Evolutionary conservation across 2,797 vertebrate species (phyloP), one percentile per base, ranked within the genome.

Genomic region (Enteromius radiatus): DNA sequence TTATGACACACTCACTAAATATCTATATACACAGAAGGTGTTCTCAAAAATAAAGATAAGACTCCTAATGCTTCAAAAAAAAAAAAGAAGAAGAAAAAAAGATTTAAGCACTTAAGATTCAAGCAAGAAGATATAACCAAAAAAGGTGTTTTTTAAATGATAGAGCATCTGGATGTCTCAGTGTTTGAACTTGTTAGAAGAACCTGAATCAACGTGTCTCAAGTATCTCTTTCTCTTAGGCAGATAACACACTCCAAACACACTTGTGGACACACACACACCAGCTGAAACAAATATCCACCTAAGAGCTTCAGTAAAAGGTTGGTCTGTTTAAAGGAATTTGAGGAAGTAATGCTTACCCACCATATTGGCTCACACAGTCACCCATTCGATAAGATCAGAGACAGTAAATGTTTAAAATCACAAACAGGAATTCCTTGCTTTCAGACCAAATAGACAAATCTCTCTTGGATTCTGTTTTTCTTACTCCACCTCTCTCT

Each of bases 311-410:
- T 76, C 63, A 23, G 63, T 76, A 23, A 54, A 64, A 45, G 41
- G 70, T 8, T 67, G 61, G 4, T 75, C 45, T 23, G 71, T 68
- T 82, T 23, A 59, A 76, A 68, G 6, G 31, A 56, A 67, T 65
- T 54, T 76, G 4, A 67, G 47, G 80, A 75, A 54, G 36, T 67
- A 88, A 90, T 89, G 94, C 96, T 98, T 95, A 99, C 97, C 97
- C 92, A 88, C 95, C 96, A 89, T 96, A 95, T 81, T 95, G 93
- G 92, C 97, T 98, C 92, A 97, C 94, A 93, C 97, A 98, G 94
- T 92, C 98, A 89, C 97, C 97, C 97, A 99, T 96, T 89, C 95
- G 91, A 92, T 92, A 86, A 84, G 89, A 89, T 84, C 91, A 91
- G 91, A 87, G 91, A 90, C 88, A 89, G 86, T 90, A 11, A 41